phyloP scores from a whole-genome alignment of 2,113 vertebrate species.

The Pseudorasbora parva region DNA sequence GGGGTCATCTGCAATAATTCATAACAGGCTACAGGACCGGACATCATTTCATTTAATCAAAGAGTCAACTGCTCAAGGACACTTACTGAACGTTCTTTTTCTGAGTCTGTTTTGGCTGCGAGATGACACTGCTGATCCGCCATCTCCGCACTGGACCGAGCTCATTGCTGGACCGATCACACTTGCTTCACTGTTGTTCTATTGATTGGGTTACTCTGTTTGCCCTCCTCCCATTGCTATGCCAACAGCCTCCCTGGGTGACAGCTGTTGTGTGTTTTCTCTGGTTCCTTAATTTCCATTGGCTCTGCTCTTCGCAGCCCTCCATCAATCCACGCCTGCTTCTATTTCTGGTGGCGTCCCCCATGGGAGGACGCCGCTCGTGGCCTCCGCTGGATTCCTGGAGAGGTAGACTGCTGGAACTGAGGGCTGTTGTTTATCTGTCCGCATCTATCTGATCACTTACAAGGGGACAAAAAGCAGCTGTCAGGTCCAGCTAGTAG shows the following conservation, averaged over 20 bases:
- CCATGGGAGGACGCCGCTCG: constrained; percentile 5
- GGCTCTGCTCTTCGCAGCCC: constrained; percentile 22
- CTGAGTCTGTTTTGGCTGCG: no score
- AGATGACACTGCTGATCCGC: no score
- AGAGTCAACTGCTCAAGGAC: no score
- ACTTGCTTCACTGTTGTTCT: constrained; percentile 22
- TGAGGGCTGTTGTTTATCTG: constrained; percentile 34
- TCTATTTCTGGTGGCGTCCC: constrained; percentile 50
- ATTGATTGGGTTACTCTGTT: constrained; percentile 4
- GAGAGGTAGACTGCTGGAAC: neutral
- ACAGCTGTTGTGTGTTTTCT: constrained; percentile 51
- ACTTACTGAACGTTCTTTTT: no score
- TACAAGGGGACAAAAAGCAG: neutral
- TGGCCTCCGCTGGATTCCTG: constrained; percentile 1
- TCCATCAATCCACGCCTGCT: constrained; percentile 43
- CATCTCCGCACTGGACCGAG: neutral
- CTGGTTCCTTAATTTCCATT: constrained; percentile 31
- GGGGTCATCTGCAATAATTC: no score
- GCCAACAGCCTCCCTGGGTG: constrained; percentile 45
- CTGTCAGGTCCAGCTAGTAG: neutral
- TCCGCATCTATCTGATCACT: constrained; percentile 33
- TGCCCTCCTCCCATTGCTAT: constrained; percentile 27
- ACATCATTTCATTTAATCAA: no score
- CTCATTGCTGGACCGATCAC: neutral
- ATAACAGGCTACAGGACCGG: no score